Evolutionary conservation across 2,113 vertebrate genomes (phyloP).

Genomic region (Cyrtonyx montezumae): DNA sequence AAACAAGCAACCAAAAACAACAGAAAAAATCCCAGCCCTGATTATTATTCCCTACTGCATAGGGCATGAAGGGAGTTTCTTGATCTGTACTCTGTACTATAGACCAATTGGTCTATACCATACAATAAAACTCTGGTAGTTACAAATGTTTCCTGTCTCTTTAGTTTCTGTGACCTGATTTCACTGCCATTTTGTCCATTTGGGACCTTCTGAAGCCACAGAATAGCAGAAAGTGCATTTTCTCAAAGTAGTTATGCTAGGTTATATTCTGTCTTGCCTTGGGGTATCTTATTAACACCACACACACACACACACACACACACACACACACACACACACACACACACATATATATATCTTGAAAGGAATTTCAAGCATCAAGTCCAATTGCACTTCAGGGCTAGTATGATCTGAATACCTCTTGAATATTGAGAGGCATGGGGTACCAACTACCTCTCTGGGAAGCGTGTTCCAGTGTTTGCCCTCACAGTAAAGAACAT

Average conservation of each 20-base stretch:
- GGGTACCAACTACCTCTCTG: neutral
- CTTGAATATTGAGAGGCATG: neutral
- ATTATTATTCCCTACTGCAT: neutral
- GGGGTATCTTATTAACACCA: neutral
- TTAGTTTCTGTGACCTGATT: neutral
- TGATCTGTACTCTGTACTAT: neutral
- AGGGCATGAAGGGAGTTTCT: neutral
- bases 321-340: accelerated
- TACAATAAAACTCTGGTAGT: neutral
- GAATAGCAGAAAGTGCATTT: neutral
- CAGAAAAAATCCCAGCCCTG: neutral
- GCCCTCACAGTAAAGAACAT: neutral
- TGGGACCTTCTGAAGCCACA: neutral
- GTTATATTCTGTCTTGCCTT: neutral
- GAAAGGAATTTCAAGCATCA: neutral
- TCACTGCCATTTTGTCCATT: neutral
- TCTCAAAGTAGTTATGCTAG: neutral
- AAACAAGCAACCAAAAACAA: no score
- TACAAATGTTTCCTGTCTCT: neutral
- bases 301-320: accelerated
- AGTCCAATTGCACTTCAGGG: neutral
- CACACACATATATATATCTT: accelerated
- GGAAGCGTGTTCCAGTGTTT: neutral
- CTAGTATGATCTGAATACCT: neutral
- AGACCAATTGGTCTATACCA: neutral